A percentile compares a stretch with the other conserved stretches of the same genome.
phyloP scores from a whole-genome alignment of 35 echinoderm and acorn worm species.

The Heliocidaris tuberculata region DNA sequence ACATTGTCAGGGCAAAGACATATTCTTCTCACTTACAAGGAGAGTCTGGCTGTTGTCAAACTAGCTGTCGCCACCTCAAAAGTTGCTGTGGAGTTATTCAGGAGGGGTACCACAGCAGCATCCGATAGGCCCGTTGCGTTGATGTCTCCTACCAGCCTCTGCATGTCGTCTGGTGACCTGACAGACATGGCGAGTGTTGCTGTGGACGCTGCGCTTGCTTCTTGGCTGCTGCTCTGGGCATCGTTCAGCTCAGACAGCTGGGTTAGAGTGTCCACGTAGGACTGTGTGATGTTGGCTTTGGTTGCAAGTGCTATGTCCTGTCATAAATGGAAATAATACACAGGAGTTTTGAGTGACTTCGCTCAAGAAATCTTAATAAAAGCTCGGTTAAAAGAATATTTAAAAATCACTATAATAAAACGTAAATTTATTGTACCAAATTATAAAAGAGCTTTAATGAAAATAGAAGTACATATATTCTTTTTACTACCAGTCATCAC shows the following conservation, averaged over 20 bases:
- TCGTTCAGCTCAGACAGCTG: conserved; percentile 22
- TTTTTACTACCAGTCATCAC: no score
- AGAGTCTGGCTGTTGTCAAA: conserved; percentile 44
- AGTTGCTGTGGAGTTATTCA: conserved; percentile 35
- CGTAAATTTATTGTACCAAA: no score
- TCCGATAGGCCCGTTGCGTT: conserved; percentile 58
- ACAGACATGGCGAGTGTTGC: conserved; percentile 43
- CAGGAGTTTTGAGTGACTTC: not conserved
- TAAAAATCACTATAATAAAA: no score
- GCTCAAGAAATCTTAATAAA: not conserved
- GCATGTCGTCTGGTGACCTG: conserved; percentile 71
- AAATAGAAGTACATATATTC: no score
- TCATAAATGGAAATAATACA: not conserved
- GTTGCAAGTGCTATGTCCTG: conserved; percentile 68
- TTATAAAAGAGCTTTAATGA: no score
- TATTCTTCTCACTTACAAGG: conserved; percentile 66
- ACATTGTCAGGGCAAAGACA: not conserved
- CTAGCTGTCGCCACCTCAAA: conserved; percentile 47
- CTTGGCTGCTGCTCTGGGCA: not conserved
- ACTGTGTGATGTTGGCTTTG: conserved; percentile 56
- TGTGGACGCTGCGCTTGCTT: conserved; percentile 26
- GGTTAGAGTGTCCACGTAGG: conserved; percentile 54
- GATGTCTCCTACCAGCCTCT: conserved; percentile 57
- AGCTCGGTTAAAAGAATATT: no score
- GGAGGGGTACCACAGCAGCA: conserved; percentile 14